phyloP scores from a whole-genome alignment of 2,797 vertebrate genomes.

The Gallirallus australis region DNA sequence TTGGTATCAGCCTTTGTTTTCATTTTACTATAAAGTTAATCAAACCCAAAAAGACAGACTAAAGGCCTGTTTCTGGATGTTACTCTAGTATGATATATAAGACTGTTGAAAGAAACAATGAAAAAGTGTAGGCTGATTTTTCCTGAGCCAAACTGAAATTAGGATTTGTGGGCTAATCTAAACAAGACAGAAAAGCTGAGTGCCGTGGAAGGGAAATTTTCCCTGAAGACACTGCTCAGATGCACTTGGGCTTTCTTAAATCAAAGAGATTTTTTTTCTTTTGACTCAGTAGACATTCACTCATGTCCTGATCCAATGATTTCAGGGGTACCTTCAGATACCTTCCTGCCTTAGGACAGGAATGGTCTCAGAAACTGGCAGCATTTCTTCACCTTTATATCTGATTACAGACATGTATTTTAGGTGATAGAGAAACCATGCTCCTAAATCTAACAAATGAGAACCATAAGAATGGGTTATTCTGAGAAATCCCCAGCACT shows the following conservation, averaged over 20 bases:
- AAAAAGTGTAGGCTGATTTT: neutral
- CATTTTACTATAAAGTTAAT: neutral
- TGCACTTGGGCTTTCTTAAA: neutral
- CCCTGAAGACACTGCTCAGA: neutral
- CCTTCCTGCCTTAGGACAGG: neutral
- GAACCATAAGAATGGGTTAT: neutral
- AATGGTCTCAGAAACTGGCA: fast-evolving
- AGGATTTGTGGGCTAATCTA: constrained; percentile 5
- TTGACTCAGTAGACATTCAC: neutral
- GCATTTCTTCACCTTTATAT: neutral
- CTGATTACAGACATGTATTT: neutral
- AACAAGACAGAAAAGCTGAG: neutral
- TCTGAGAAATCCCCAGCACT: neutral
- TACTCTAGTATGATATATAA: neutral
- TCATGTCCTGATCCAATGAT: neutral
- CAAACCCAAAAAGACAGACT: neutral
- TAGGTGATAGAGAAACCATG: neutral
- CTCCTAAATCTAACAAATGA: neutral
- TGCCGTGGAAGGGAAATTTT: neutral
- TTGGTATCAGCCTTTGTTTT: neutral
- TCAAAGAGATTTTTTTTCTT: neutral
- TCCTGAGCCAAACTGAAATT: neutral
- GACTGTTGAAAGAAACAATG: neutral
- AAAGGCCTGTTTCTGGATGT: neutral
- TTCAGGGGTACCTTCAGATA: neutral